Evolutionary conservation across 2,888 invertebrate species (phyloP).

Genomic region (Silvanus unidentatus): DNA sequence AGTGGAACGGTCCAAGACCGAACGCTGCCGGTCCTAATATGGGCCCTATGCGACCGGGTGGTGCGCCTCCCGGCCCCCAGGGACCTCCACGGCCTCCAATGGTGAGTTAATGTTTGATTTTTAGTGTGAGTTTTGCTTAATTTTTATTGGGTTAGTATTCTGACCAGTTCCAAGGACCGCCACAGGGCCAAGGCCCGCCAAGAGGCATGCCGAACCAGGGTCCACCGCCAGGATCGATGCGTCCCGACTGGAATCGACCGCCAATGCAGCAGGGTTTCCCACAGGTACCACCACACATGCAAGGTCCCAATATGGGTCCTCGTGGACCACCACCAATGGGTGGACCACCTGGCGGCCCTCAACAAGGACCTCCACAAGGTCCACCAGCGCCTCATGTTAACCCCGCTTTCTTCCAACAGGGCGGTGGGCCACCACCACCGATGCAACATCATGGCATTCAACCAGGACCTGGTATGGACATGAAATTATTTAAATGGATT

Average conservation of each 20-base stretch:
- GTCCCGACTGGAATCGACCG: slow-evolving; percentile 70
- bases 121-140: no score
- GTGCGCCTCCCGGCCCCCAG: slow-evolving; percentile 57
- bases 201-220: slow-evolving; percentile 58
- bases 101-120: slow-evolving; percentile 41
- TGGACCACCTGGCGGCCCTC: slow-evolving; percentile 49
- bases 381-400: slow-evolving; percentile 89
- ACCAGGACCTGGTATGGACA: slow-evolving; percentile 37
- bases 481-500: not conserved
- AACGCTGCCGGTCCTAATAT: slow-evolving; percentile 48
- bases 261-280: slow-evolving; percentile 66
- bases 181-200: slow-evolving; percentile 54
- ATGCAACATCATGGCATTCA: slow-evolving; percentile 52
- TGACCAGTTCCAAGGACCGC: slow-evolving; percentile 52
- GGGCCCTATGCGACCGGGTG: slow-evolving; percentile 50
- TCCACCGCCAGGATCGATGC: slow-evolving; percentile 55
- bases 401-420: slow-evolving; percentile 91
- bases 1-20: slow-evolving; percentile 55
- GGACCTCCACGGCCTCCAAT: slow-evolving; percentile 55
- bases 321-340: slow-evolving; percentile 55
- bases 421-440: slow-evolving; percentile 52
- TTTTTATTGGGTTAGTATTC: not conserved
- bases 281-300: slow-evolving; percentile 66
- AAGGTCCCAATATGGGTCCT: slow-evolving; percentile 54
- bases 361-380: slow-evolving; percentile 49